Evolutionary conservation across 2,113 vertebrate species (phyloP).

Genomic region (Colossoma macropomum): DNA sequence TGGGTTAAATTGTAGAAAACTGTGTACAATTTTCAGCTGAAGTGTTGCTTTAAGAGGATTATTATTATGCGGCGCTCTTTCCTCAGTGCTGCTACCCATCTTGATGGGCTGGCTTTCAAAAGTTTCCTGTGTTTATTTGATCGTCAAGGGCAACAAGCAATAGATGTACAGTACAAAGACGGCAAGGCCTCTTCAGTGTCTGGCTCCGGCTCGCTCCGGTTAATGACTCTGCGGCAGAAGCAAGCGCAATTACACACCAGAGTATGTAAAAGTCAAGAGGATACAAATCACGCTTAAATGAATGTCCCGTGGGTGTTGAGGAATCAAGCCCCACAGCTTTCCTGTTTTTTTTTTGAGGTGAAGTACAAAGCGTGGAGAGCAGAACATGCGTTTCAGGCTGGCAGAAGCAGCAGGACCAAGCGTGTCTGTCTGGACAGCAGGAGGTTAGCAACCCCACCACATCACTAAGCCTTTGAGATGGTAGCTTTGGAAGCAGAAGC

Average conservation of each 20-base stretch:
- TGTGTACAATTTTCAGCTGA: not conserved
- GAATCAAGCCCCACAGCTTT: constrained; percentile 46
- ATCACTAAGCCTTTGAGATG: constrained; percentile 4
- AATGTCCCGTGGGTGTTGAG: constrained; percentile 60
- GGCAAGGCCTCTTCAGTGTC: constrained; percentile 19
- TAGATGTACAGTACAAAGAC: constrained; percentile 68
- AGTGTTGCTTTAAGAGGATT: constrained; percentile 57
- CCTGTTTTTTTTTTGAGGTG: constrained; percentile 47
- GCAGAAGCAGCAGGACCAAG: not conserved
- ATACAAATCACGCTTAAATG: constrained; percentile 70
- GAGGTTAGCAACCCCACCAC: constrained; percentile 22
- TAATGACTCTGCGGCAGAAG: constrained; percentile 68
- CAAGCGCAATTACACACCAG: constrained; percentile 72
- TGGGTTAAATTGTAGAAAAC: not conserved
- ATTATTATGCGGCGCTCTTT: constrained; percentile 65
- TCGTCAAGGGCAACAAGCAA: constrained; percentile 71
- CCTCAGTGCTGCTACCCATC: constrained; percentile 55
- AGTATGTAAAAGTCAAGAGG: constrained; percentile 75
- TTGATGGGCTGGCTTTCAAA: constrained; percentile 64
- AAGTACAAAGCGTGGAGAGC: constrained; percentile 39
- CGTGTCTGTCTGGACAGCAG: not conserved
- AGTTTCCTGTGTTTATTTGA: constrained; percentile 65
- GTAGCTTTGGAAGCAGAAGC: too few relatives aligned
- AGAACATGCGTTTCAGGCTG: constrained; percentile 5
- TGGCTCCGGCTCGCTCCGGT: constrained; percentile 54